Evolutionary conservation across 2,797 vertebrate genomes (phyloP).

Genomic region (Peromyscus melanophrys): DNA sequence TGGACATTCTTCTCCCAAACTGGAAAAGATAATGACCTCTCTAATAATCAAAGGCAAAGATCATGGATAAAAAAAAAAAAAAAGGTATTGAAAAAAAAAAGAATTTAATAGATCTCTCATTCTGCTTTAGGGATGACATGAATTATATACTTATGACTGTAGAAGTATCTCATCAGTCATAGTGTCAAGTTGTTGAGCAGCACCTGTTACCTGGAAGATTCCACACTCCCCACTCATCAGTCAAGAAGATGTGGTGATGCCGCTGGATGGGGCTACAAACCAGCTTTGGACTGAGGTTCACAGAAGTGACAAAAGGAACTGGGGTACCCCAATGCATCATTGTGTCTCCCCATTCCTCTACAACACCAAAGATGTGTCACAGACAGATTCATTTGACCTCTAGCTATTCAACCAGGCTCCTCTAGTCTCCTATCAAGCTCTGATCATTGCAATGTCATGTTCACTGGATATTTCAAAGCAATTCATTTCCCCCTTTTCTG

Average conservation of each 20-base stretch:
- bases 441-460: background rate
- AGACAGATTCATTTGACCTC: background rate
- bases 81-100: conserved; percentile 41
- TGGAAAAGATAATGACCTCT: conserved; percentile 42
- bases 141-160: conserved; percentile 26
- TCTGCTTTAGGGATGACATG: conserved; percentile 10
- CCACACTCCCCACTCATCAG: background rate
- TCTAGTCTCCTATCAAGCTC: background rate
- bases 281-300: background rate
- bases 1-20: conserved; percentile 32
- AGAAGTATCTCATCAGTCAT: conserved; percentile 43
- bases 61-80: conserved; percentile 53
- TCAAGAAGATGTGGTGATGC: conserved; percentile 5
- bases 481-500: background rate
- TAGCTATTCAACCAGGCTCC: conserved; percentile 10
- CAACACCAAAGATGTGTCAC: background rate
- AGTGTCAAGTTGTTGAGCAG: conserved; percentile 53
- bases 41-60: conserved; percentile 36
- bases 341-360: background rate
- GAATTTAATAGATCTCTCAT: conserved; percentile 60
- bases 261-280: conserved; percentile 8
- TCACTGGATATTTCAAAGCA: conserved; percentile 21
- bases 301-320: background rate
- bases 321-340: background rate
- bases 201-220: conserved; percentile 43